A percentile compares a stretch with the other conserved stretches of the same genome.
Evolutionary conservation across 1,140 invertebrate genomes (phyloP).

Genomic region (Drosophila chauvacae): DNA sequence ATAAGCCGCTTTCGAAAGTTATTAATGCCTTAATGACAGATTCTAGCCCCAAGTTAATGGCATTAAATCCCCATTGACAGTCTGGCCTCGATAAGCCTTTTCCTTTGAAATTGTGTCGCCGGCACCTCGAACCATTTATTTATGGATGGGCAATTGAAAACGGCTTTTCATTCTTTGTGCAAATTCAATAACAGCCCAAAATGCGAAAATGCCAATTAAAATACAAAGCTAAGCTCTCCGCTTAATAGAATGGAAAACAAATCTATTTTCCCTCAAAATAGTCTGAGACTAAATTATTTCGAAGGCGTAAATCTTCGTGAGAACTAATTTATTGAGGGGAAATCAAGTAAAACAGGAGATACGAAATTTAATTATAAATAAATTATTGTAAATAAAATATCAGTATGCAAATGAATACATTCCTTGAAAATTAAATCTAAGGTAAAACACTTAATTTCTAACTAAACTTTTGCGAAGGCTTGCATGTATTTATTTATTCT

Average conservation of each 20-base stretch:
- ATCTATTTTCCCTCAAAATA: background rate
- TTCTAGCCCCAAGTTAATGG: constrained; percentile 30
- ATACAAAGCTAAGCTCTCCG: background rate
- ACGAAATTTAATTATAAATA: background rate
- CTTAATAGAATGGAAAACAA: background rate
- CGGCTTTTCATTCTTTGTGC: constrained; percentile 4
- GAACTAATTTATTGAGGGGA: background rate
- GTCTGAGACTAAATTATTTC: background rate
- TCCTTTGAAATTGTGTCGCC: constrained; percentile 3
- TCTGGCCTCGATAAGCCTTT: constrained; percentile 51
- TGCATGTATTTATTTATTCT: background rate
- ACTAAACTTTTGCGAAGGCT: background rate
- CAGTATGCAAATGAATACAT: too few relatives aligned
- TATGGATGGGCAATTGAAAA: constrained; percentile 25
- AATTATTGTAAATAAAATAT: background rate
- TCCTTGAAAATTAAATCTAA: background rate
- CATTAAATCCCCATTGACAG: constrained; percentile 29
- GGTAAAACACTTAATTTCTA: background rate
- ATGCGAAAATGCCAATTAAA: constrained; percentile 15
- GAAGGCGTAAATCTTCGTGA: background rate
- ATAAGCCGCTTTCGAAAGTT: constrained; percentile 68
- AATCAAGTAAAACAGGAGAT: background rate
- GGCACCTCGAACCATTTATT: constrained; percentile 1
- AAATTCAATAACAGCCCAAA: constrained; percentile 2
- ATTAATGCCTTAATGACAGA: constrained; percentile 62